These are phyloP conservation scores for Pinctada fucata DNA, from an alignment of 2,888 invertebrate species.

Conservation along the genomic window DNA sequence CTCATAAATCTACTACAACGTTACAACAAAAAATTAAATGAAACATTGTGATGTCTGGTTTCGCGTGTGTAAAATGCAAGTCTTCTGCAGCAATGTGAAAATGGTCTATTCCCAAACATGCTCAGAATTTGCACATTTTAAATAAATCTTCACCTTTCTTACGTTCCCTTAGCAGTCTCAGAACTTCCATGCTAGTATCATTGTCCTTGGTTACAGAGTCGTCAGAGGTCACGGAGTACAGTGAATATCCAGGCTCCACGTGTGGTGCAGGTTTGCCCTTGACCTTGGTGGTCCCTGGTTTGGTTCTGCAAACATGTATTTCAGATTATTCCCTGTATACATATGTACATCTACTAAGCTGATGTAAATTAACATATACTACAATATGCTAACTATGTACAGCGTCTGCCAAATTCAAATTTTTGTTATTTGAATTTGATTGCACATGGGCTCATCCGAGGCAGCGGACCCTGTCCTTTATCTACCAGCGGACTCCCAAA, in stretches of 20 bases:
- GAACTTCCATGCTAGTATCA: constrained; percentile 57
- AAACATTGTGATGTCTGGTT: no score
- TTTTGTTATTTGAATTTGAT: no score
- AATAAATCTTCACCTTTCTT: constrained; percentile 9
- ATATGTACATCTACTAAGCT: no score
- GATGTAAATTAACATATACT: no score
- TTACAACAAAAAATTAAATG: no score
- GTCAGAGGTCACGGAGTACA: constrained; percentile 60
- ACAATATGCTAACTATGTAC: no score
- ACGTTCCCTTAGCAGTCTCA: constrained; percentile 53
- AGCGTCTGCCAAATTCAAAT: no score
- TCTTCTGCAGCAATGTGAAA: neutral
- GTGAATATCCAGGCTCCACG: constrained; percentile 57
- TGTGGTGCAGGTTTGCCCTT: constrained; percentile 43
- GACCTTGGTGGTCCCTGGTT: neutral
- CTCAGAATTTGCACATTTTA: neutral
- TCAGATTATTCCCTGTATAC: neutral
- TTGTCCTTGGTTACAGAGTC: constrained; percentile 53
- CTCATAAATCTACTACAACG: no score
- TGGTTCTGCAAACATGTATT: neutral
- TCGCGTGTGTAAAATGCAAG: no score
- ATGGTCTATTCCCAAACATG: neutral
- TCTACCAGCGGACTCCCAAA: no score
- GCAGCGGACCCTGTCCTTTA: no score
- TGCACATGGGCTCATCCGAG: no score